Evolutionary conservation across 2,888 invertebrate genomes (phyloP).

Genomic region (Urechis unicinctus): DNA sequence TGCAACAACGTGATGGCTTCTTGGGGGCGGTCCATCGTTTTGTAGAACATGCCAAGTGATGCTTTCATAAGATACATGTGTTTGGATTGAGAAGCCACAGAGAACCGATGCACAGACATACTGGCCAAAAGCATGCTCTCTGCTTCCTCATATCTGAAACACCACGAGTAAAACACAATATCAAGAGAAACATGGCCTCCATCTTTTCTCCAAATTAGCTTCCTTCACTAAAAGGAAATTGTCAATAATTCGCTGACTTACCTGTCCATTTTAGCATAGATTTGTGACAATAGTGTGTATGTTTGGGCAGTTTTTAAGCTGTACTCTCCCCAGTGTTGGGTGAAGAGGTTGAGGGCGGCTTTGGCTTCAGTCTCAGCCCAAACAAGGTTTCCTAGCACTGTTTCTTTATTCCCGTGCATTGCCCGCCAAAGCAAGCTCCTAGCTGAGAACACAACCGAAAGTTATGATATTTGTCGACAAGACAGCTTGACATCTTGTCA

Average conservation of each 20-base stretch:
- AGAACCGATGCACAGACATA: no score
- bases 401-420: conserved; percentile 27
- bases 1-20: neutral
- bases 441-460: conserved; percentile 31
- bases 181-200: no score
- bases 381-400: conserved; percentile 26
- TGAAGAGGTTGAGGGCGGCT: conserved; percentile 27
- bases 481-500: neutral
- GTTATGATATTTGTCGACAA: neutral
- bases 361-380: conserved; percentile 35
- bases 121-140: no score
- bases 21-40: neutral
- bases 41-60: neutral
- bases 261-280: conserved; percentile 34
- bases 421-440: conserved; percentile 37
- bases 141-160: no score
- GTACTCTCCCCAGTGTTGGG: conserved; percentile 30
- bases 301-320: conserved; percentile 33
- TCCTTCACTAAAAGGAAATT: no score
- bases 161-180: no score
- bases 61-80: neutral
- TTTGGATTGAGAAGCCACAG: neutral
- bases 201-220: no score
- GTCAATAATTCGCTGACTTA: neutral
- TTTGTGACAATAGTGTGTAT: conserved; percentile 34